phyloP scores from a whole-genome alignment of 2,113 vertebrate genomes.

The Solea solea region DNA sequence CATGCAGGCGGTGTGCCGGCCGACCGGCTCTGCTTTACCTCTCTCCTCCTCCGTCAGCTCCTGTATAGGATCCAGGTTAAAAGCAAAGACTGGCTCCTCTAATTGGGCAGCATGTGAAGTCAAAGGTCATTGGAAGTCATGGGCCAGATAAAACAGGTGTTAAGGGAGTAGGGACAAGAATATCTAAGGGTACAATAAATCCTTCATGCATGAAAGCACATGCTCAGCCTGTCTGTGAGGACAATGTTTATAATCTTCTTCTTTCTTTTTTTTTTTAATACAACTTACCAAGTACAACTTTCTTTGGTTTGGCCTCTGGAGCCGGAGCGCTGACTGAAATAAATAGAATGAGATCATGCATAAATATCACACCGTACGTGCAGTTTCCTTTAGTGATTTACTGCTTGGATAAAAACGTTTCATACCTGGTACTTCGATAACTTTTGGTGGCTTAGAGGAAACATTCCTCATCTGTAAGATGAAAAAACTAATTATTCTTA shows the following conservation, averaged over 20 bases:
- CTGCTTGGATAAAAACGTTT: background rate
- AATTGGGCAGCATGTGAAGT: slow-evolving; percentile 73
- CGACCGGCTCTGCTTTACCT: slow-evolving; percentile 83
- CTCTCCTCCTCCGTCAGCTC: slow-evolving; percentile 96
- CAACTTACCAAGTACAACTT: slow-evolving; percentile 80
- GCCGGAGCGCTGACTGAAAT: slow-evolving; percentile 68
- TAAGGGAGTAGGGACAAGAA: background rate
- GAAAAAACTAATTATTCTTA: slow-evolving; percentile 7
- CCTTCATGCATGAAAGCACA: slow-evolving; percentile 31
- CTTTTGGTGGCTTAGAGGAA: slow-evolving; percentile 69
- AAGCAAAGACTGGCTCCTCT: slow-evolving; percentile 87
- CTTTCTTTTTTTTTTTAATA: no score
- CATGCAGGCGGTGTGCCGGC: slow-evolving; percentile 72
- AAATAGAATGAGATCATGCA: background rate
- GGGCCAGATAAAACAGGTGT: slow-evolving; percentile 50
- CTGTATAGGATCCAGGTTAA: slow-evolving; percentile 93
- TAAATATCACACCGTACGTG: background rate
- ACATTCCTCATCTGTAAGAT: slow-evolving; percentile 84
- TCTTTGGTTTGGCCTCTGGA: slow-evolving; percentile 80
- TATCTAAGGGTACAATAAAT: background rate
- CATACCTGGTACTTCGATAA: slow-evolving; percentile 82
- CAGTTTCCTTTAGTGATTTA: background rate
- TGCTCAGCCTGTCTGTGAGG: slow-evolving; percentile 25
- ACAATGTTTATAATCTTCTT: background rate
- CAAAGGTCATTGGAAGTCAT: slow-evolving; percentile 65